Evolutionary conservation across 2,113 vertebrate genomes (phyloP).

Genomic region (Oncorhynchus nerka): DNA sequence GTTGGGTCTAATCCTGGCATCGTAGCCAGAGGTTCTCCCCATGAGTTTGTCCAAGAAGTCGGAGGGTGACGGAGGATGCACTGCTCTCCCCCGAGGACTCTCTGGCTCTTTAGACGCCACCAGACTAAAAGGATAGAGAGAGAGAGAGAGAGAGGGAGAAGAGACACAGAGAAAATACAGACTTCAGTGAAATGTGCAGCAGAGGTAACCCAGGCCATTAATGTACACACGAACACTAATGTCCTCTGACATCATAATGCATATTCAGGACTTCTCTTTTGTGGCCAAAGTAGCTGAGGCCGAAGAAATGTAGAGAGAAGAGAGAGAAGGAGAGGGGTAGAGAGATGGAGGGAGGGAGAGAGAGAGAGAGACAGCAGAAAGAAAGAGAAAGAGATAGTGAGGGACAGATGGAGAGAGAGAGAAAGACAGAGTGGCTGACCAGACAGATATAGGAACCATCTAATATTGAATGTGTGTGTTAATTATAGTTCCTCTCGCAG

Average conservation of each 20-base stretch:
- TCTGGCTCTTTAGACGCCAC: constrained; percentile 88
- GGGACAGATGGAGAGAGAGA: neutral
- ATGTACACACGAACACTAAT: no score
- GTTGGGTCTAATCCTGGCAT: constrained; percentile 95
- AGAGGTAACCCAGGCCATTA: no score
- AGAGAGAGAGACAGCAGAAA: no score
- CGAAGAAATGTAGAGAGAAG: neutral
- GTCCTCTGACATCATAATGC: neutral
- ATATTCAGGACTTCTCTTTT: neutral
- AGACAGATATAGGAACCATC: no score
- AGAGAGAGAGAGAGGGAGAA: no score
- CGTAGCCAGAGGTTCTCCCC: constrained; percentile 95
- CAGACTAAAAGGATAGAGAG: constrained; percentile 71
- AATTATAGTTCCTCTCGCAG: no score
- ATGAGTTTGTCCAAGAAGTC: constrained; percentile 98
- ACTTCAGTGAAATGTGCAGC: neutral
- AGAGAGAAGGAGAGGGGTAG: neutral
- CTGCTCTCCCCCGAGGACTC: constrained; percentile 76
- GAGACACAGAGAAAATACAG: neutral
- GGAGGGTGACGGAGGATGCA: constrained; percentile 88
- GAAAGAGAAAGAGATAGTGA: neutral
- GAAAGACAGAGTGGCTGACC: no score
- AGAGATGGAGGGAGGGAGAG: no score
- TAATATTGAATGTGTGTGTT: no score
- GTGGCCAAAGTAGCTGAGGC: neutral